Percentiles rank a stretch among this genome's conserved stretches.
phyloP scores from a whole-genome alignment of 1,140 invertebrate species.

The Octopus sinensis region DNA sequence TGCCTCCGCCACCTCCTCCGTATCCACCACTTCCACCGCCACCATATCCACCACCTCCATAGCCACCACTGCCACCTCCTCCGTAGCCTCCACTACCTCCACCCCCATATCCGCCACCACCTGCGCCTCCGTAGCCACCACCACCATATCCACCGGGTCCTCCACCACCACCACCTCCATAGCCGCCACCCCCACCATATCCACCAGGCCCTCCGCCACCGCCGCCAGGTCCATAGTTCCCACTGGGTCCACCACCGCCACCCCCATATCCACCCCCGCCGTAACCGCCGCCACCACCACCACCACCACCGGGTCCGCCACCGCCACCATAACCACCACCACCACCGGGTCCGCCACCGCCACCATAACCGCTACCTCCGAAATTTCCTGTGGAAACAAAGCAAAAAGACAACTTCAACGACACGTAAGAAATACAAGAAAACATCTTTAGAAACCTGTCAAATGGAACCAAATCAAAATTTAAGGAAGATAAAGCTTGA shows the following conservation, averaged over 20 bases:
- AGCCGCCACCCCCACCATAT: background rate
- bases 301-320: background rate
- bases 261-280: background rate
- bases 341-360: background rate
- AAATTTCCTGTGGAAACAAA: background rate
- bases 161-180: background rate
- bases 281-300: background rate
- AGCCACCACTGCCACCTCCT: background rate
- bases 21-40: background rate
- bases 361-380: background rate
- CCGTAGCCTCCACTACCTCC: background rate
- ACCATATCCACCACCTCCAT: background rate
- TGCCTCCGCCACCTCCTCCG: background rate
- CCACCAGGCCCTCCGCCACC: background rate
- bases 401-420: too few relatives aligned
- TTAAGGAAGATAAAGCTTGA: too few relatives aligned
- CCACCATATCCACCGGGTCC: background rate
- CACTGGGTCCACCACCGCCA: background rate
- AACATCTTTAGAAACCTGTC: too few relatives aligned
- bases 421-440: too few relatives aligned
- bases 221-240: background rate
- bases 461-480: too few relatives aligned
- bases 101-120: background rate
- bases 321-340: background rate
- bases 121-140: background rate